Percentiles rank a stretch among this genome's conserved stretches.
These are phyloP conservation scores for Megathymus violae DNA, from an alignment of 1,140 invertebrate species.

Conservation along the genomic window DNA sequence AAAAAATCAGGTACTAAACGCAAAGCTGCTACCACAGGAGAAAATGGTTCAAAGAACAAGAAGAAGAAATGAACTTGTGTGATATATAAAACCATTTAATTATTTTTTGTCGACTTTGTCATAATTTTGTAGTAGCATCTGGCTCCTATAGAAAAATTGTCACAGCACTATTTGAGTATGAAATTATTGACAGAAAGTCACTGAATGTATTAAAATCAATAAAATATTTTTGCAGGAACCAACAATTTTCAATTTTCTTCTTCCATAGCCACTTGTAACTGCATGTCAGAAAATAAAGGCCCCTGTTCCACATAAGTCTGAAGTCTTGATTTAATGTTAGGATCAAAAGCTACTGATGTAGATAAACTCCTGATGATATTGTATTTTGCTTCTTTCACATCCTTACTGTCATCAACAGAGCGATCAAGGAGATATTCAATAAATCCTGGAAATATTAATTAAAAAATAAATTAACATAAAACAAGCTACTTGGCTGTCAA, in stretches of 20 bases:
- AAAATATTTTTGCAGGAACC: slow-evolving; percentile 13
- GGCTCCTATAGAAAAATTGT: neutral
- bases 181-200: neutral
- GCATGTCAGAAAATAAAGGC: slow-evolving; percentile 87
- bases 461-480: slow-evolving; percentile 1
- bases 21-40: slow-evolving; percentile 57
- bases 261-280: slow-evolving; percentile 88
- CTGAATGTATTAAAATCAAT: neutral
- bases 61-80: slow-evolving; percentile 54
- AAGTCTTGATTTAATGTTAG: slow-evolving; percentile 85
- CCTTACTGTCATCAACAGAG: slow-evolving; percentile 87
- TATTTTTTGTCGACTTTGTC: slow-evolving; percentile 28
- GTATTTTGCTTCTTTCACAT: slow-evolving; percentile 90
- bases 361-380: slow-evolving; percentile 87
- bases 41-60: slow-evolving; percentile 55
- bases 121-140: slow-evolving; percentile 10
- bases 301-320: slow-evolving; percentile 89
- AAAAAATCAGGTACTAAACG: slow-evolving; percentile 63
- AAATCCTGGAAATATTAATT: slow-evolving; percentile 84
- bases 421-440: slow-evolving; percentile 91
- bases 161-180: neutral
- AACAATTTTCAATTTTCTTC: slow-evolving; percentile 71
- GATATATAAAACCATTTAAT: neutral
- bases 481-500: no score
- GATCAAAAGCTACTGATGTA: slow-evolving; percentile 87